A percentile compares a stretch with the other conserved stretches of the same genome.
phyloP scores from a whole-genome alignment of 1,140 invertebrate species.

The Cephus cinctus region DNA sequence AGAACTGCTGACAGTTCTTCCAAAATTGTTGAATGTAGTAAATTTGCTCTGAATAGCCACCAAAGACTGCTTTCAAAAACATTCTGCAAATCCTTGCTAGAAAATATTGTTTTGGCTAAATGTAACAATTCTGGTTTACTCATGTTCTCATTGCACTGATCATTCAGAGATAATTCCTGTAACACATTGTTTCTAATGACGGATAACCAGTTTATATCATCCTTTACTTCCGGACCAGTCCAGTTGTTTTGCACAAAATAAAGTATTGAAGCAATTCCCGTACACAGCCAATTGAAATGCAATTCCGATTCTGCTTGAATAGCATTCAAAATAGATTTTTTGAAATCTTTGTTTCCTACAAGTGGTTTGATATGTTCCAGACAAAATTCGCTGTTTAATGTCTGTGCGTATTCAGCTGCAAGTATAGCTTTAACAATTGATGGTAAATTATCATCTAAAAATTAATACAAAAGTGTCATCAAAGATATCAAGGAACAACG shows the following conservation, averaged over 20 bases:
- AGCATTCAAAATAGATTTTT: neutral
- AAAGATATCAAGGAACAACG: no score
- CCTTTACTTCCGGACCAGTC: conserved; percentile 65
- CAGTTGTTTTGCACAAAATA: conserved; percentile 81
- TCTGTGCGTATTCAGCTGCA: no score
- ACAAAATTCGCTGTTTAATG: neutral
- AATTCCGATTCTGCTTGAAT: conserved; percentile 5
- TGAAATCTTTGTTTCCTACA: conserved; percentile 17
- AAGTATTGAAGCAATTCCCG: conserved; percentile 64
- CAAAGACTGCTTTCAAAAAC: conserved; percentile 59
- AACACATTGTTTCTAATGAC: conserved; percentile 62
- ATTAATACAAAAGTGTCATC: no score
- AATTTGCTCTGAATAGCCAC: conserved; percentile 73
- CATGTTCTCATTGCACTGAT: conserved; percentile 61
- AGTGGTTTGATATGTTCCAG: conserved; percentile 6
- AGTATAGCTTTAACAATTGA: no score
- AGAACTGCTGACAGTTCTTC: conserved; percentile 70
- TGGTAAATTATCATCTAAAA: no score
- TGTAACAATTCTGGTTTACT: conserved; percentile 65
- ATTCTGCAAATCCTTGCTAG: conserved; percentile 46
- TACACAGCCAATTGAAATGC: conserved; percentile 37
- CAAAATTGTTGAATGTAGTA: conserved; percentile 72
- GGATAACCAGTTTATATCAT: conserved; percentile 52
- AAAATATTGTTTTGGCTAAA: conserved; percentile 65
- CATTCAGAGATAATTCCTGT: conserved; percentile 30